phyloP scores from a whole-genome alignment of 1,140 invertebrate species.

The Triops longicaudatus region DNA sequence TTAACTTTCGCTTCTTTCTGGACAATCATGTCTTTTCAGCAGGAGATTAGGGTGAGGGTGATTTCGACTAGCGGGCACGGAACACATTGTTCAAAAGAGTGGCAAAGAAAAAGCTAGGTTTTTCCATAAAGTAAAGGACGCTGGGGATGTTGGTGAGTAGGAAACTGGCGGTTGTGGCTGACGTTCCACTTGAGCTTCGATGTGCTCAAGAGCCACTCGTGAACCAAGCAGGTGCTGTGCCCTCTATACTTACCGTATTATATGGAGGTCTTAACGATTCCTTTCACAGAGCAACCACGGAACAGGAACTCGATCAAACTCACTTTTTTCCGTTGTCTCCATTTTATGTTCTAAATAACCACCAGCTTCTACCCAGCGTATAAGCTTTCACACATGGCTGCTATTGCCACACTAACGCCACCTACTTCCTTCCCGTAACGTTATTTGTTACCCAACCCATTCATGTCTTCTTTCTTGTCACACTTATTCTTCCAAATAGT shows the following conservation, averaged over 20 bases:
- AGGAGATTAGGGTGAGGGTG: not conserved
- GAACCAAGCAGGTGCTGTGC: slow-evolving; percentile 1
- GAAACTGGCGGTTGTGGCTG: slow-evolving; percentile 5
- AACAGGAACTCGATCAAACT: slow-evolving; percentile 3
- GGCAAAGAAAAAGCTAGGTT: not conserved
- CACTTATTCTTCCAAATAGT: no score
- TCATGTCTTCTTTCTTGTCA: no score
- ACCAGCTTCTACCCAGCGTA: no score
- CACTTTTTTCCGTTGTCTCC: not conserved
- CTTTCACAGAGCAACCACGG: not conserved
- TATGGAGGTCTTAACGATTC: slow-evolving; percentile 3
- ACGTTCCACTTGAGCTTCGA: slow-evolving; percentile 6
- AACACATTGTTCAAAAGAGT: not conserved
- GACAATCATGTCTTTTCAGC: not conserved
- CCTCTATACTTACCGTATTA: not conserved
- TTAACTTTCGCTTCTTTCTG: not conserved
- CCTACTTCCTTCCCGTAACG: no score
- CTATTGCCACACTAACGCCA: no score
- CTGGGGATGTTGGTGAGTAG: slow-evolving; percentile 14
- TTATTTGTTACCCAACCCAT: no score
- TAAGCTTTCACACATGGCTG: no score
- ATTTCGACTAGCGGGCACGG: not conserved
- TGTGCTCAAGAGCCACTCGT: slow-evolving; percentile 5
- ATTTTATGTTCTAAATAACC: no score
- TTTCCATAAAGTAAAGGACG: not conserved